Evolutionary conservation across 1,140 invertebrate genomes (phyloP).

Genomic region (Kradibia gibbosae): DNA sequence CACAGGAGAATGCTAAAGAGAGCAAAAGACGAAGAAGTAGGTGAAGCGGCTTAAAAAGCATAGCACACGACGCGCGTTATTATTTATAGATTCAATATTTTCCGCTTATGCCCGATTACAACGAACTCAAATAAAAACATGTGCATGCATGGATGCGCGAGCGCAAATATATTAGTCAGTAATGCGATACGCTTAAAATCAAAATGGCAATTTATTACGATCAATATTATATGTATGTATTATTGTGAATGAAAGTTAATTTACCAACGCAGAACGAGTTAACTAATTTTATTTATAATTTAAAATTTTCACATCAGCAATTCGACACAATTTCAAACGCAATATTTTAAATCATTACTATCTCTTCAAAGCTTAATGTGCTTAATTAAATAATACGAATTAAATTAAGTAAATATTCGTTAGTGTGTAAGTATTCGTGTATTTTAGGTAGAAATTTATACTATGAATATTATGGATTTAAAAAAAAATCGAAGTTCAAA

Average conservation of each 20-base stretch:
- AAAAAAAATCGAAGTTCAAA: too few species aligned
- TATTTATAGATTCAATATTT: constrained; percentile 34
- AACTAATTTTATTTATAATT: not conserved
- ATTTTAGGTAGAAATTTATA: too few species aligned
- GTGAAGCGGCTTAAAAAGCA: not conserved
- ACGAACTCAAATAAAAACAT: constrained; percentile 3
- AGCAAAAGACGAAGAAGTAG: constrained; percentile 9
- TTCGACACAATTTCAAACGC: not conserved
- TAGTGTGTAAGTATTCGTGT: too few species aligned
- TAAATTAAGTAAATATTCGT: too few species aligned
- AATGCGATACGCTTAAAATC: constrained; percentile 1
- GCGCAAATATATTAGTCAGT: not conserved
- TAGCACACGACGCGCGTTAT: not conserved
- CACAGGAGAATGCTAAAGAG: not conserved
- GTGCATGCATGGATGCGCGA: not conserved
- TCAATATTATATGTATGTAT: not conserved
- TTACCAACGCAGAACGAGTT: not conserved
- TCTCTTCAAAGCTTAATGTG: too few species aligned
- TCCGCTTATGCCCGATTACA: constrained; percentile 3
- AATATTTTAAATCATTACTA: too few species aligned
- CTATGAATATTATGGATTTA: too few species aligned
- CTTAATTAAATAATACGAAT: too few species aligned
- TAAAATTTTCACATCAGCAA: not conserved
- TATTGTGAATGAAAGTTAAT: not conserved
- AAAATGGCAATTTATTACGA: not conserved